Conservation (phyloP, 2,113 vertebrate genomes). For the Pterocles gutturalis region DNA sequence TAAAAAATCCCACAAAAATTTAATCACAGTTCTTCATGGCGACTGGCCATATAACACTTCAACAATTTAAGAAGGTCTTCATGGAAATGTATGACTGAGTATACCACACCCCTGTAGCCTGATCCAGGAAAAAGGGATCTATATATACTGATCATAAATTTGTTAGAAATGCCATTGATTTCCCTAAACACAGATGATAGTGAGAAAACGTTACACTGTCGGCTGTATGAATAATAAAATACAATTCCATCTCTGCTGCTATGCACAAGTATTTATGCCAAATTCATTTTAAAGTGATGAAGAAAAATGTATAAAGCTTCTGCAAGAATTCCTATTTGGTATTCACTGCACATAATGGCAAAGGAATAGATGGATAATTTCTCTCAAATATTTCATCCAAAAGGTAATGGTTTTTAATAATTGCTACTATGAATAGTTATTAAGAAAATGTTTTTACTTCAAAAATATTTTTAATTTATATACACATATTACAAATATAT, state of each 20-base stretch:
- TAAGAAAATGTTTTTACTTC: background rate
- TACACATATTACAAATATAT: background rate
- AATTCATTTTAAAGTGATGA: background rate
- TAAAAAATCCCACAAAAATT: background rate
- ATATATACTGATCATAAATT: background rate
- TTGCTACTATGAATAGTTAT: background rate
- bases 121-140: background rate
- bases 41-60: background rate
- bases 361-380: background rate
- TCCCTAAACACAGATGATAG: background rate
- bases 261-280: background rate
- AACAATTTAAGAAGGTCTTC: background rate
- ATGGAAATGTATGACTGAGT: background rate
- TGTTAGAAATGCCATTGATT: background rate
- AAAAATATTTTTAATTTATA: background rate
- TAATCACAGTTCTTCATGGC: background rate
- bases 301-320: background rate
- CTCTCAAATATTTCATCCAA: background rate
- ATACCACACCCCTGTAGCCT: background rate
- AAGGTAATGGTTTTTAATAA: background rate
- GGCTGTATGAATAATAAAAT: background rate
- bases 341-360: background rate
- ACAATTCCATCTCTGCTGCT: background rate
- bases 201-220: background rate
- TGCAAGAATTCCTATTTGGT: background rate